Percentiles rank a stretch among this genome's conserved stretches.
These are phyloP conservation scores for Dryoscopus gambensis DNA, from an alignment of 2,113 vertebrate species.

Conservation along the genomic window DNA sequence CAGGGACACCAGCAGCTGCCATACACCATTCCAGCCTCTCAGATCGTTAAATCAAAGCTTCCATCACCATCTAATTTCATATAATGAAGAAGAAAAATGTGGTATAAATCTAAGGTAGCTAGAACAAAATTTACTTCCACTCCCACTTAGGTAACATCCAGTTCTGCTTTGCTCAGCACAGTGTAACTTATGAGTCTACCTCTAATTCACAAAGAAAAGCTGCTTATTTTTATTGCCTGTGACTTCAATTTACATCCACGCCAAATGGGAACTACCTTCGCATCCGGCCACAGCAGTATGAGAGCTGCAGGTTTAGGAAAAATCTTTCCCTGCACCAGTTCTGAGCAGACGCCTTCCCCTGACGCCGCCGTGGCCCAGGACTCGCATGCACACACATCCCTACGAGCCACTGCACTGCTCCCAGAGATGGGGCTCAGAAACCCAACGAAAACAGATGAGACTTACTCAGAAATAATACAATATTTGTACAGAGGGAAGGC, in stretches of 20 bases:
- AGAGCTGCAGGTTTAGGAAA: neutral
- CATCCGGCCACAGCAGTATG: neutral
- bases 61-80: neutral
- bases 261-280: neutral
- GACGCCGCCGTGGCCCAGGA: rapidly evolving
- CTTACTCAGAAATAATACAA: neutral
- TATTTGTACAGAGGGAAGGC: neutral
- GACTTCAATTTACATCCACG: neutral
- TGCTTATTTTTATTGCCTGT: constrained; percentile 32
- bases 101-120: constrained; percentile 46
- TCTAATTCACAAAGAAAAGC: constrained; percentile 24
- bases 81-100: constrained; percentile 19
- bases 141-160: neutral
- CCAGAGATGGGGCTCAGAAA: neutral
- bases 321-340: neutral
- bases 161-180: constrained; percentile 27
- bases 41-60: neutral
- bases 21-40: neutral
- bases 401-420: neutral
- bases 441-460: neutral
- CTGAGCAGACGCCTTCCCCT: neutral
- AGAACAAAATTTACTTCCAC: neutral
- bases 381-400: neutral
- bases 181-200: neutral
- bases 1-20: neutral